Evolutionary conservation across 2,888 invertebrate genomes (phyloP), one percentile per base, ranked within the genome.

Genomic region (Sepioteuthis lessoniana): DNA sequence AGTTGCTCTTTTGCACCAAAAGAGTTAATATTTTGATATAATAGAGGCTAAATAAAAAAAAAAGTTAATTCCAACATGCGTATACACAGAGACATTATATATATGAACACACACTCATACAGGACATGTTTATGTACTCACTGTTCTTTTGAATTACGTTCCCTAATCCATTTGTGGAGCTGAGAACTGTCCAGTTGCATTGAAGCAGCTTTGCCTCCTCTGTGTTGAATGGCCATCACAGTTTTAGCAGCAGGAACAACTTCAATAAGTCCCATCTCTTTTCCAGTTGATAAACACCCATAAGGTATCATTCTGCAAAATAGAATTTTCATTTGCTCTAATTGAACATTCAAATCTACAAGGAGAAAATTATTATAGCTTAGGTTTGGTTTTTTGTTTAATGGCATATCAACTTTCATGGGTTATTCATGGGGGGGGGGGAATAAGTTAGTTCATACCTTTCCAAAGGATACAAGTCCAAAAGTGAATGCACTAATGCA

Each of bases 221-320:
- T 96, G 60, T 97, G 96, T 96, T 98, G 98, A 94, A 98, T 98
- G 94, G 97, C 97, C 97, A 98, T 98, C 60, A 98, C 97, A 4
- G 98, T 98, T 95, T 97, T 97, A 42, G 98, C 97, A 95, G 97
- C 97, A 38, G 97, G 97, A 25, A 98, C 98, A 94, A 98, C 97
- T 96, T 98, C 98, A 94, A 98, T 98, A 95, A 97, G 95, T 13
- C 97, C 97, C 37, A 97, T 96, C 94, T 97, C 96, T 95, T 97
- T 97, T 5, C 98, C 98, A 90, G 98, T 98, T 13, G 98, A 97
- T 94, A 98, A 96, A 94, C 98, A 98, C 60, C 97, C 97, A 96
- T 98, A 98, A 3, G 98, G 97, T 94, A 97, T 97, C 97, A 98
- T 97, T 96, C 98, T 97, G 42, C 19, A 91, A 91, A 42, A 31